Percentiles rank a stretch among this genome's conserved stretches.
Evolutionary conservation across 2,888 invertebrate species (phyloP).

Genomic region (Limnephilus marmoratus): DNA sequence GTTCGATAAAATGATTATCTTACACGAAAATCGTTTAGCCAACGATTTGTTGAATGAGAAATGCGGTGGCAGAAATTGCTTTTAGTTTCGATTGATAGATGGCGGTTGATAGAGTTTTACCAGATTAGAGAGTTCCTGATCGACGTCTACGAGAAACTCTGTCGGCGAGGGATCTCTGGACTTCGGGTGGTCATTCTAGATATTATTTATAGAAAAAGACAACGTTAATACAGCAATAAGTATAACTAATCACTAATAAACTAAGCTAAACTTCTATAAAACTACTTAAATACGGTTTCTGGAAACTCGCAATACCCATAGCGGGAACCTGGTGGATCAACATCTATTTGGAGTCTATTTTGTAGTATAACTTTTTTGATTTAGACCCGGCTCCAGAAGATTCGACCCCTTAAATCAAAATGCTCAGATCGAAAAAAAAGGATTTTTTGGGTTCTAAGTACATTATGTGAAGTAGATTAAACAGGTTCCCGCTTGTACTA

Average conservation of each 20-base stretch:
- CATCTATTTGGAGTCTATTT: too few species aligned
- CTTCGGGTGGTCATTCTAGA: conserved; percentile 72
- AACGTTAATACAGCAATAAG: not conserved
- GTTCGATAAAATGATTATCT: not conserved
- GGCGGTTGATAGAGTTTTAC: conserved; percentile 20
- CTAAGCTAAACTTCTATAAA: not conserved
- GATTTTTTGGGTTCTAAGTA: too few species aligned
- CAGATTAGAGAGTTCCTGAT: not conserved
- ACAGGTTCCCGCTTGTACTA: too few species aligned
- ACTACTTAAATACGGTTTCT: not conserved
- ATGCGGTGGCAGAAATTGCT: not conserved
- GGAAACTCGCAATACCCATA: too few species aligned
- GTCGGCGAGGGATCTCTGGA: conserved; percentile 69
- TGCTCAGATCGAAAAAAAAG: too few species aligned
- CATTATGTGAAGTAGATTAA: too few species aligned
- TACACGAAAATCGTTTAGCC: not conserved
- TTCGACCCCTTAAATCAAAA: too few species aligned
- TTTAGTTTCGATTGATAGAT: conserved; percentile 15
- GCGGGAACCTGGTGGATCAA: too few species aligned
- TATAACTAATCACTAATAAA: not conserved
- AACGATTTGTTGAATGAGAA: conserved; percentile 6
- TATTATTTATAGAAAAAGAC: not conserved
- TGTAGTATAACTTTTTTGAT: too few species aligned
- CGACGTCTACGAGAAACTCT: conserved; percentile 54
- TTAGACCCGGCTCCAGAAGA: too few species aligned